These are phyloP conservation scores for Scrobipalpa costella DNA, from an alignment of 2,888 invertebrate genomes.

Conservation along the genomic window DNA sequence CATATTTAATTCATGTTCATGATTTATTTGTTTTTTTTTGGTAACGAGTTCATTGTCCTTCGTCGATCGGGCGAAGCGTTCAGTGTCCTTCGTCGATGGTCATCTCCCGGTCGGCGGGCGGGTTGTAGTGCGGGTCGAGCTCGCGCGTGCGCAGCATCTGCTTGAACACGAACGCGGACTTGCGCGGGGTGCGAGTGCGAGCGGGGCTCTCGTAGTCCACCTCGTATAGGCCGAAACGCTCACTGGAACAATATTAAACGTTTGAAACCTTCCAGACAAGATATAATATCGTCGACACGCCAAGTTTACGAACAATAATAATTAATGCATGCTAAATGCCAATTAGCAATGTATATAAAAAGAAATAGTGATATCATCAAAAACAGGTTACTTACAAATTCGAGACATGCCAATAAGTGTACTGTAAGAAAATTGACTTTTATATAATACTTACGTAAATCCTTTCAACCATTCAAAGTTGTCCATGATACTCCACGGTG, in stretches of 20 bases:
- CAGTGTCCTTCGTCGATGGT: slow-evolving; percentile 45
- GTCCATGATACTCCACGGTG: slow-evolving; percentile 82
- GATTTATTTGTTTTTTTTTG: too few species aligned
- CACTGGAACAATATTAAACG: slow-evolving; percentile 32
- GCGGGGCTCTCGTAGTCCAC: slow-evolving; percentile 82
- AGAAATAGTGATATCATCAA: too few species aligned
- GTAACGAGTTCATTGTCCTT: too few species aligned
- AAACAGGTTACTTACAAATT: too few species aligned
- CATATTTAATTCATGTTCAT: too few species aligned
- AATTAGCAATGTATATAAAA: too few species aligned
- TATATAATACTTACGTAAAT: slow-evolving; percentile 65
- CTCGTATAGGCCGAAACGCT: slow-evolving; percentile 79
- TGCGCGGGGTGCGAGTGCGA: slow-evolving; percentile 82
- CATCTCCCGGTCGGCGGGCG: slow-evolving; percentile 39
- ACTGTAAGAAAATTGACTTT: too few species aligned
- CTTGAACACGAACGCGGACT: slow-evolving; percentile 78
- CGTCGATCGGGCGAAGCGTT: background rate
- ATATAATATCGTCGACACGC: too few species aligned
- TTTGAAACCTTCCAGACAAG: background rate
- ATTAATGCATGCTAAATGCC: too few species aligned
- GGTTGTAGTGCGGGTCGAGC: slow-evolving; percentile 46
- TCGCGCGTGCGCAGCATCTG: slow-evolving; percentile 64
- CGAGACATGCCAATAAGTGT: too few species aligned
- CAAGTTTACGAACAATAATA: too few species aligned
- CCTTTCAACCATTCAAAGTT: slow-evolving; percentile 82